Evolutionary conservation across 2,113 vertebrate genomes (phyloP), one percentile per base, ranked within the genome.

Genomic region (Lathamus discolor): DNA sequence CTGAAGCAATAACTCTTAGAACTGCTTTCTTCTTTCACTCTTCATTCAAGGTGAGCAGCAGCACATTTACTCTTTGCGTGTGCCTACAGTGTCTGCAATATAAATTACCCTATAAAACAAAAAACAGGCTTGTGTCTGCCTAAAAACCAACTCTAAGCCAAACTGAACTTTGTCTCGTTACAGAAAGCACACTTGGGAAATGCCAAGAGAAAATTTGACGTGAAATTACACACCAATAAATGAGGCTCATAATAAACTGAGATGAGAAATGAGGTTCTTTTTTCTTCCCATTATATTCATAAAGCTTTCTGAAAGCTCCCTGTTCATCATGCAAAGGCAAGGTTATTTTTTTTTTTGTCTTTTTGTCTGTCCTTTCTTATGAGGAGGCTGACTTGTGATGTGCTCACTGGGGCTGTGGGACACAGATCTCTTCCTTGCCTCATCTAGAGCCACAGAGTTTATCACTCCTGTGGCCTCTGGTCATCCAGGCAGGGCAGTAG

Each of bases 81-180:
- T 83, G 69, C 76, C 85, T 90, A 8, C 2, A 1, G 20, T 51
- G 76, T 4, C 90, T 91, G 72, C 54, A 82, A 29, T 77, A 90
- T 83, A 90, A 96, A 95, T 95, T 83, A 83, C 63, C 46, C 67
- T 70, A 70, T 70, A 83, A 96, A 80, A 20, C 51, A 92, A 46
- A 64, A 92, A 92, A 6, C 86, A 83, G 75, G 31, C 73, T 92
- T 22, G 24, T 55, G 39, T 87, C 73, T 79, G 77, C 63, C 75
- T 83, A 27, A 93, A 93, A 87, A 46, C 67, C 72, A 86, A 8
- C 52, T 84, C 57, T 74, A 74, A 85, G 87, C 70, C 88, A 87
- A 94, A 70, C 72, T 17, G 62, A 95, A 73, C 81, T 82, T 88
- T 41, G 69, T 72, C 54, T 81, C 33, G 46, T 39, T 43, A 68